phyloP scores from a whole-genome alignment of 2,888 invertebrate genomes.

The Epirrhoe alternata region DNA sequence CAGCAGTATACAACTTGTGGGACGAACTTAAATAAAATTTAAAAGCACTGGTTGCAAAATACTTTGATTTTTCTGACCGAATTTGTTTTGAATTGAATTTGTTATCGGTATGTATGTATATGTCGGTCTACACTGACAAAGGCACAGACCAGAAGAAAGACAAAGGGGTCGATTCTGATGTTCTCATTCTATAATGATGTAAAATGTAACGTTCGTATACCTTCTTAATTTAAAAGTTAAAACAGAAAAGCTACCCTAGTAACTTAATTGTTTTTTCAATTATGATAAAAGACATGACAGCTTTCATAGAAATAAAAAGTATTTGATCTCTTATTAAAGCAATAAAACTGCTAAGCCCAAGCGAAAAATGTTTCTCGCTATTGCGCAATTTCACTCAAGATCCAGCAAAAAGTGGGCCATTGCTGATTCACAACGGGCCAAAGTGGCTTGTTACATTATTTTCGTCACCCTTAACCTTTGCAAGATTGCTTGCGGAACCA shows the following conservation, averaged over 20 bases:
- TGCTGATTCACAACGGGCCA: constrained; percentile 51
- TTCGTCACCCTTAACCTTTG: constrained; percentile 75
- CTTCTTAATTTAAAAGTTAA: no score
- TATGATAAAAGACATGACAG: no score
- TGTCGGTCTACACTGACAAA: no score
- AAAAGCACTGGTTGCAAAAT: not conserved
- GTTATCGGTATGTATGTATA: no score
- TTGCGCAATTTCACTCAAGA: constrained; percentile 35
- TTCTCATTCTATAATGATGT: no score
- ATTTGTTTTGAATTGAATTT: no score
- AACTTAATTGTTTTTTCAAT: no score
- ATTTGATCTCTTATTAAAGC: not conserved
- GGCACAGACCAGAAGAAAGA: no score
- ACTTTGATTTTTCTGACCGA: not conserved
- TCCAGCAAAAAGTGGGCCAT: constrained; percentile 39
- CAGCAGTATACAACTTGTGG: constrained; percentile 13
- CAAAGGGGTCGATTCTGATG: no score
- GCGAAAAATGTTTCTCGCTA: constrained; percentile 34
- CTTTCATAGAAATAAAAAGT: no score
- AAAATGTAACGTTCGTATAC: no score
- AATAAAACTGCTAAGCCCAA: constrained; percentile 11
- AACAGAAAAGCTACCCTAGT: no score
- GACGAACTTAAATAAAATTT: constrained; percentile 5
- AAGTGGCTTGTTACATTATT: constrained; percentile 64
- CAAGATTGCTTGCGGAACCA: constrained; percentile 47